phyloP scores from a whole-genome alignment of 2,113 vertebrate species.

The Barbus barbus region DNA sequence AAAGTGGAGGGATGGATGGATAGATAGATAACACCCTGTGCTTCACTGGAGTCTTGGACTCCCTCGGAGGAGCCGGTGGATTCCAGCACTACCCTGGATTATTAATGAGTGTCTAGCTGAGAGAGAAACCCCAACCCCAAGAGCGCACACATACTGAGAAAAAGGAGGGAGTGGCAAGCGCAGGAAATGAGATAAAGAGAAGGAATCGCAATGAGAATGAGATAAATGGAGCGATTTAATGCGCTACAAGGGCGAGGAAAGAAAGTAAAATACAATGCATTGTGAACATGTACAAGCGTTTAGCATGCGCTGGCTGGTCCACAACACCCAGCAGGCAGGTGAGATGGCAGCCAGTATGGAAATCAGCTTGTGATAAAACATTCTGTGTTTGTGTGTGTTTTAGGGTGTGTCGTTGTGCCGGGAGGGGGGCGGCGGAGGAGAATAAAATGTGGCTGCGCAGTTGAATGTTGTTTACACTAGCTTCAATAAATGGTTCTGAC shows the following conservation, averaged over 20 bases:
- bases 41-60: conserved; percentile 10
- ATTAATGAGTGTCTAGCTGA: conserved; percentile 48
- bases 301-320: background rate
- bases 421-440: background rate
- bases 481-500: conserved; percentile 18
- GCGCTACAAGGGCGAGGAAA: background rate
- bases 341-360: conserved; percentile 9
- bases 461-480: conserved; percentile 27
- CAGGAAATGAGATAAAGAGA: conserved; percentile 3
- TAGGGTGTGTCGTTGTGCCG: conserved; percentile 33
- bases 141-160: conserved; percentile 3
- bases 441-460: background rate
- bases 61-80: conserved; percentile 40
- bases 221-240: background rate
- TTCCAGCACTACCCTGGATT: conserved; percentile 47
- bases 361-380: conserved; percentile 8
- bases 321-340: background rate
- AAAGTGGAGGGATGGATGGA: background rate
- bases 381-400: conserved; percentile 37
- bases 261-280: background rate
- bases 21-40: background rate
- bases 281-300: background rate
- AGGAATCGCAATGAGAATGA: background rate
- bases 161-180: background rate
- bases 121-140: conserved; percentile 26